Conservation (phyloP, 2,113 vertebrate species). For the Lepisosteus osseus region DNA sequence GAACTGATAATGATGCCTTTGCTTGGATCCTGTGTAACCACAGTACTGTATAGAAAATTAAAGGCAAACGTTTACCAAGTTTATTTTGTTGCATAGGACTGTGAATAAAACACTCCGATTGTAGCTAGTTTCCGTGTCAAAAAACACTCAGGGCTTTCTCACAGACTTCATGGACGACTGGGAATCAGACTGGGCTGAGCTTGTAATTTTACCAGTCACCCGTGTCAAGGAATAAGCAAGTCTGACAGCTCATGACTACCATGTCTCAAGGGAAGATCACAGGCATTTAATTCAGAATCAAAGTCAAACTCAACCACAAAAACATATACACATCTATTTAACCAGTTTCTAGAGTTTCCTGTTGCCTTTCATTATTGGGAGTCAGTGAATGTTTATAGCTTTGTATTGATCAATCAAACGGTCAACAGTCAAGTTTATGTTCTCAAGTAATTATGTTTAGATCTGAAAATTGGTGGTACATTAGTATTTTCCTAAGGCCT, state of each 20-base stretch:
- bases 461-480: too few species aligned
- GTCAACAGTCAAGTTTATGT: neutral
- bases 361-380: neutral
- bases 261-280: slow-evolving; percentile 4
- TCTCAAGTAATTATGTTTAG: too few species aligned
- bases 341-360: neutral
- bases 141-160: neutral
- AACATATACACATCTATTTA: neutral
- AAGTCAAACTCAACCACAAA: neutral
- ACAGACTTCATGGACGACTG: slow-evolving; percentile 3
- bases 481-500: too few species aligned
- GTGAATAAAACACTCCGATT: too few species aligned
- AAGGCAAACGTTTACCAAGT: too few species aligned
- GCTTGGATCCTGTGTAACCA: neutral
- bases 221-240: neutral
- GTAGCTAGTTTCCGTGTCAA: neutral
- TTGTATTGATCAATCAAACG: neutral
- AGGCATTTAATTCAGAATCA: slow-evolving; percentile 4
- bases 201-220: neutral
- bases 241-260: neutral
- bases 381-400: neutral
- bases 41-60: neutral
- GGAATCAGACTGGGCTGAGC: neutral
- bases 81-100: too few species aligned
- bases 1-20: neutral